Evolutionary conservation across 1,140 invertebrate species (phyloP).

Genomic region (Aphis gossypii): DNA sequence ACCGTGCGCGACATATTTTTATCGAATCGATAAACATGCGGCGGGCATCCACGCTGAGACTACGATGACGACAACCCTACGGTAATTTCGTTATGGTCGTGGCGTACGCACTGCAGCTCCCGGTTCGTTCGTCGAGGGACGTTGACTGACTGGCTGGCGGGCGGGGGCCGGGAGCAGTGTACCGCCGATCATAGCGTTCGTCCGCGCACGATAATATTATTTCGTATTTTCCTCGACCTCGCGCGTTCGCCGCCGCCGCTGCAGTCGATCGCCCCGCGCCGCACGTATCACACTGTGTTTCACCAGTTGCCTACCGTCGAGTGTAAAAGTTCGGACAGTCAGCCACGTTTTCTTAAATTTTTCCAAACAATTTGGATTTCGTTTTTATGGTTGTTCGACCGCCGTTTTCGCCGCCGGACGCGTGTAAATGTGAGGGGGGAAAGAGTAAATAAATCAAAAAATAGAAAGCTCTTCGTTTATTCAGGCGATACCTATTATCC

Average conservation of each 20-base stretch:
- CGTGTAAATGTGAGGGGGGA: background rate
- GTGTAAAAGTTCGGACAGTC: background rate
- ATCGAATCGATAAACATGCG: conserved; percentile 29
- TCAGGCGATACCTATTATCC: background rate
- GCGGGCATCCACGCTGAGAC: background rate
- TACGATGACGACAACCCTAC: background rate
- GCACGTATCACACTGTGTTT: background rate
- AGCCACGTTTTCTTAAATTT: background rate
- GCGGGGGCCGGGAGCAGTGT: background rate
- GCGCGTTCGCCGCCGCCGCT: background rate
- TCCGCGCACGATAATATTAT: conserved; percentile 1
- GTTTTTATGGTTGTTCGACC: background rate
- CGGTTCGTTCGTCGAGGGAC: conserved; percentile 27
- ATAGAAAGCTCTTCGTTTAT: background rate
- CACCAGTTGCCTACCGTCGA: background rate
- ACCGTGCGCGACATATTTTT: background rate
- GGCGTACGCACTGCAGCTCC: conserved; percentile 25
- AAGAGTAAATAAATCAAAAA: conserved; percentile 20
- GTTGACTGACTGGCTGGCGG: background rate
- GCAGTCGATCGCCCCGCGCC: conserved; percentile 49
- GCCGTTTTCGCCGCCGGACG: background rate
- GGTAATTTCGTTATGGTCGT: conserved; percentile 43
- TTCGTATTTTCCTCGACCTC: conserved; percentile 47
- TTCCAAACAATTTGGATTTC: background rate
- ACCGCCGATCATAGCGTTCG: background rate